Conservation (phyloP, 2,797 vertebrate genomes). For the Ptychobarbus kaznakovi region DNA sequence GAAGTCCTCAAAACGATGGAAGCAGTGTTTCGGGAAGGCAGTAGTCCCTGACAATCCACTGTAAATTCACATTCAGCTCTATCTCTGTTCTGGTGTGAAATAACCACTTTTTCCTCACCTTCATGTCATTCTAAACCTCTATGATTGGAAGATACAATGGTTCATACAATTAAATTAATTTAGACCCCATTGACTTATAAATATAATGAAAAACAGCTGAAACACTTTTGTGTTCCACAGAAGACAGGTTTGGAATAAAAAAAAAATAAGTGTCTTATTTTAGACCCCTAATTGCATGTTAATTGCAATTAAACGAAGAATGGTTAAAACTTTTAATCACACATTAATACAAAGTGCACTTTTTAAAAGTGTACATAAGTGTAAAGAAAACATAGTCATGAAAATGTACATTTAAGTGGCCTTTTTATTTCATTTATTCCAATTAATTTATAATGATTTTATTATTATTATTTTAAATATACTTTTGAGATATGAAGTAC, state of each 20-base stretch:
- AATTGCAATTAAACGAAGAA: no score
- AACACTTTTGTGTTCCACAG: not conserved
- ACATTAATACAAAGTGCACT: no score
- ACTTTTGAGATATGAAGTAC: not conserved
- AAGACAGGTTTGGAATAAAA: not conserved
- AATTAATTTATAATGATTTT: not conserved
- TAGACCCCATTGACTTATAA: not conserved
- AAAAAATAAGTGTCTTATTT: not conserved
- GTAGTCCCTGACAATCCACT: not conserved
- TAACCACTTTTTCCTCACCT: not conserved
- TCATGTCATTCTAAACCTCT: not conserved
- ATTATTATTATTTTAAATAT: not conserved
- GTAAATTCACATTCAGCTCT: slow-evolving; percentile 4
- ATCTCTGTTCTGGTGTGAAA: not conserved
- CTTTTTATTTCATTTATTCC: not conserved
- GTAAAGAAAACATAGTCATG: not conserved
- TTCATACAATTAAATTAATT: not conserved
- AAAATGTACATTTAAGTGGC: not conserved
- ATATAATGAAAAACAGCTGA: no score
- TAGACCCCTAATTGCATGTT: not conserved
- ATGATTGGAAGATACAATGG: not conserved
- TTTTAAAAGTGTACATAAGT: no score
- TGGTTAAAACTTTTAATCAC: no score
- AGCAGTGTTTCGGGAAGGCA: not conserved
- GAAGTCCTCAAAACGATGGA: not conserved